Percentiles rank a stretch among this genome's conserved stretches.
Conservation (phyloP, 53 echinoderm and acorn worm genomes). For the Zoroaster sp. region DNA sequence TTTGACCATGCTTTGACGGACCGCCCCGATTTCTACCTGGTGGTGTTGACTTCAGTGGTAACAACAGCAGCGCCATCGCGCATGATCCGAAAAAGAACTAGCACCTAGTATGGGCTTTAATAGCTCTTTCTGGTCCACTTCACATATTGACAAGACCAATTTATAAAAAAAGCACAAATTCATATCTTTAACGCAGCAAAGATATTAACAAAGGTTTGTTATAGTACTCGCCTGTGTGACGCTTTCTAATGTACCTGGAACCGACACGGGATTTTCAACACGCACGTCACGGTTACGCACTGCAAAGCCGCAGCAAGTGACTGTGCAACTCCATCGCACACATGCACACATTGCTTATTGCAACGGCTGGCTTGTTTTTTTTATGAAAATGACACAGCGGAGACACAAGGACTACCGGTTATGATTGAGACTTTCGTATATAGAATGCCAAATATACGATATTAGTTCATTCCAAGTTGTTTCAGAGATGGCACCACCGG, state of each 20-base stretch:
- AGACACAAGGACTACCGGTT: not conserved
- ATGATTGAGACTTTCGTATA: slow-evolving; percentile 54
- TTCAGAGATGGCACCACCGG: not conserved
- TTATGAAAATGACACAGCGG: slow-evolving; percentile 34
- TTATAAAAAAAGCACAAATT: not conserved
- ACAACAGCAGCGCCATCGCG: not conserved
- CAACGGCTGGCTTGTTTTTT: slow-evolving; percentile 39
- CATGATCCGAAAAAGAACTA: not conserved
- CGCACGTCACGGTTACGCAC: slow-evolving; percentile 34
- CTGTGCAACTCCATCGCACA: not conserved
- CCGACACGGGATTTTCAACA: not conserved
- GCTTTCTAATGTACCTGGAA: not conserved
- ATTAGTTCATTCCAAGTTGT: slow-evolving; percentile 32
- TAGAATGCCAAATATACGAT: slow-evolving; percentile 37
- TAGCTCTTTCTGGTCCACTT: not conserved
- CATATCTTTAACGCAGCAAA: not conserved
- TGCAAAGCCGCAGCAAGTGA: not conserved
- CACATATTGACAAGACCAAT: not conserved
- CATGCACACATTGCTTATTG: not conserved
- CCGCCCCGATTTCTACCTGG: not conserved
- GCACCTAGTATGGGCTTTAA: not conserved
- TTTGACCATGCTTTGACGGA: not conserved
- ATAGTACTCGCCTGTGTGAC: not conserved
- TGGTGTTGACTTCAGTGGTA: not conserved
- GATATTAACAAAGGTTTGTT: slow-evolving; percentile 8